These are phyloP conservation scores for Phyto melanocephala DNA, from an alignment of 2,888 invertebrate species.

Conservation along the genomic window DNA sequence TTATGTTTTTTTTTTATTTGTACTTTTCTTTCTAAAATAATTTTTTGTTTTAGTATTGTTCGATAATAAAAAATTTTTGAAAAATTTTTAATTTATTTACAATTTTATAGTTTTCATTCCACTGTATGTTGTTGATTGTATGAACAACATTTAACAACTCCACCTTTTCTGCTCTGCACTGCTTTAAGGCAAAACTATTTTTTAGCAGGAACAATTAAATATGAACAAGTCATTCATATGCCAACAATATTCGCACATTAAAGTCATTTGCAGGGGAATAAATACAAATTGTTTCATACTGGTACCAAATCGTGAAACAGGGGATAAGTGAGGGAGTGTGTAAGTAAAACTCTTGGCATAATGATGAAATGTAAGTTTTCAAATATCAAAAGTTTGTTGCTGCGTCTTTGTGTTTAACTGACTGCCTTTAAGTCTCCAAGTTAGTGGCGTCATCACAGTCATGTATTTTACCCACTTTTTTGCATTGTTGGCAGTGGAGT, in stretches of 20 bases:
- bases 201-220: conserved; percentile 13
- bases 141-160: conserved; percentile 1
- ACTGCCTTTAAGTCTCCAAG: background rate
- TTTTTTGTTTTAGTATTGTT: too few relatives aligned
- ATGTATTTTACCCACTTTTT: conserved; percentile 51
- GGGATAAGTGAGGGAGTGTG: background rate
- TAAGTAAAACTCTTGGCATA: conserved; percentile 24
- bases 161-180: conserved; percentile 8
- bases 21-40: too few relatives aligned
- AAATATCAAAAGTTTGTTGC: background rate
- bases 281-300: background rate
- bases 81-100: too few relatives aligned
- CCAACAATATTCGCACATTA: conserved; percentile 40
- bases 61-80: too few relatives aligned
- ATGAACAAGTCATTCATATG: conserved; percentile 24
- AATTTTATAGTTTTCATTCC: too few relatives aligned
- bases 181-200: conserved; percentile 9
- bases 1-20: too few relatives aligned
- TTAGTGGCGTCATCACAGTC: conserved; percentile 44
- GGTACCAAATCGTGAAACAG: background rate
- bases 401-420: too few relatives aligned
- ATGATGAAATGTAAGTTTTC: conserved; percentile 42
- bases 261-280: background rate
- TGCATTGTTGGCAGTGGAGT: background rate
- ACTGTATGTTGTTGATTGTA: too few relatives aligned